phyloP scores from a whole-genome alignment of 2,888 invertebrate species.

The Galerucella pusilla region DNA sequence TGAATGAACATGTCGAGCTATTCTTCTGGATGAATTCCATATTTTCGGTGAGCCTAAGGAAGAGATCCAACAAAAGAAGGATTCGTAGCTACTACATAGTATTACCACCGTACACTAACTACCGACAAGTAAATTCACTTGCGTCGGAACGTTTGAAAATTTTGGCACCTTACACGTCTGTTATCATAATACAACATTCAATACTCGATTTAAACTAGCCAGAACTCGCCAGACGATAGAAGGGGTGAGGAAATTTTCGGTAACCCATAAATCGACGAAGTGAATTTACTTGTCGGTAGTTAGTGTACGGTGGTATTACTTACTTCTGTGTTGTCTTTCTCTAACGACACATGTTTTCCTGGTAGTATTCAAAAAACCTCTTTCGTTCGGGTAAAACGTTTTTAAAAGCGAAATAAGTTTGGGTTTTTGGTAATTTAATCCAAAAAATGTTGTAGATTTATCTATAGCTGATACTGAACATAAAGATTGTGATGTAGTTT shows the following conservation, averaged over 20 bases:
- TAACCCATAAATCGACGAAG: not conserved
- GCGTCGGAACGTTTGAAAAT: no score
- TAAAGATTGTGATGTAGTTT: conserved; percentile 68
- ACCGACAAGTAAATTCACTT: no score
- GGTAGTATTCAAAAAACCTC: conserved; percentile 48
- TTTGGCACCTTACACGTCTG: no score
- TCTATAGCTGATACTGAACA: conserved; percentile 72
- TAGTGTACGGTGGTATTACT: not conserved
- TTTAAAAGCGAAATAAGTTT: conserved; percentile 51
- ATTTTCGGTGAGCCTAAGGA: conserved; percentile 16
- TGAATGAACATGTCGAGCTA: conserved; percentile 53
- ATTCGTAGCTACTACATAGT: no score
- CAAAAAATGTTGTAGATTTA: conserved; percentile 67
- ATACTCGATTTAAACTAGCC: no score
- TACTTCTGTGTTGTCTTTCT: conserved; percentile 49
- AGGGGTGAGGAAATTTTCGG: no score
- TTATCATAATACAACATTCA: no score
- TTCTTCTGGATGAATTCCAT: conserved; percentile 36
- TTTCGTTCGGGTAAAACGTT: conserved; percentile 50
- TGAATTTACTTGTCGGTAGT: not conserved
- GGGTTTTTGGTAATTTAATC: conserved; percentile 44
- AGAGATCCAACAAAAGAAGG: not conserved
- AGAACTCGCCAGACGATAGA: no score
- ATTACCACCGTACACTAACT: not conserved
- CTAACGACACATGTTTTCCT: conserved; percentile 52